Conservation (phyloP, 2,888 invertebrate genomes). For the Bellardia bayeri region DNA sequence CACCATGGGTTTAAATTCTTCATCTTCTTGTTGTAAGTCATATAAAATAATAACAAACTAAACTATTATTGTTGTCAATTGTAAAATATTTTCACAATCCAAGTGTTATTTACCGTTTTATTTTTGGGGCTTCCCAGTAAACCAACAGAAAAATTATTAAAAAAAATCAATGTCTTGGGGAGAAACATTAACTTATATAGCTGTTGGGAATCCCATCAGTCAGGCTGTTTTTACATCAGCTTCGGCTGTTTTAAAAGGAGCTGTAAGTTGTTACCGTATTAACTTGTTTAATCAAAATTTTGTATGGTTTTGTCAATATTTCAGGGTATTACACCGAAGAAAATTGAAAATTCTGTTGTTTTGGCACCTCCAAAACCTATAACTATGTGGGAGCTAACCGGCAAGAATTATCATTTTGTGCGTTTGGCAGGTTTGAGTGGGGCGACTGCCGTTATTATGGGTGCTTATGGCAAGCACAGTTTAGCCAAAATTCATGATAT, state of each 20-base stretch:
- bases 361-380: conserved; percentile 54
- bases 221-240: conserved; percentile 78
- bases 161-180: conserved; percentile 77
- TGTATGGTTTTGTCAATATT: conserved; percentile 1
- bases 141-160: background rate
- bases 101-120: conserved; percentile 14
- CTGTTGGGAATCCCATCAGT: conserved; percentile 82
- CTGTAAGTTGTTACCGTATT: conserved; percentile 76
- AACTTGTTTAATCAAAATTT: background rate
- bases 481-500: conserved; percentile 86
- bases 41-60: background rate
- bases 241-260: conserved; percentile 75
- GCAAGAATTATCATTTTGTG: conserved; percentile 86
- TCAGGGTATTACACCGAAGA: conserved; percentile 77
- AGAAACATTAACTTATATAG: conserved; percentile 81
- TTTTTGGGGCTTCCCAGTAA: background rate
- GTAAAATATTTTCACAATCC: background rate
- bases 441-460: conserved; percentile 93
- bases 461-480: conserved; percentile 94
- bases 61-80: conserved; percentile 4
- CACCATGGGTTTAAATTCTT: background rate
- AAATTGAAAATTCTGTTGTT: conserved; percentile 51
- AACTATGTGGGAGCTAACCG: conserved; percentile 77
- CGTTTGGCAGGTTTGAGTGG: conserved; percentile 91
- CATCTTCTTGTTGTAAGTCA: background rate